These are phyloP conservation scores for Parauchenoglanis punctatus DNA, from an alignment of 2,797 vertebrate genomes.

Conservation along the genomic window DNA sequence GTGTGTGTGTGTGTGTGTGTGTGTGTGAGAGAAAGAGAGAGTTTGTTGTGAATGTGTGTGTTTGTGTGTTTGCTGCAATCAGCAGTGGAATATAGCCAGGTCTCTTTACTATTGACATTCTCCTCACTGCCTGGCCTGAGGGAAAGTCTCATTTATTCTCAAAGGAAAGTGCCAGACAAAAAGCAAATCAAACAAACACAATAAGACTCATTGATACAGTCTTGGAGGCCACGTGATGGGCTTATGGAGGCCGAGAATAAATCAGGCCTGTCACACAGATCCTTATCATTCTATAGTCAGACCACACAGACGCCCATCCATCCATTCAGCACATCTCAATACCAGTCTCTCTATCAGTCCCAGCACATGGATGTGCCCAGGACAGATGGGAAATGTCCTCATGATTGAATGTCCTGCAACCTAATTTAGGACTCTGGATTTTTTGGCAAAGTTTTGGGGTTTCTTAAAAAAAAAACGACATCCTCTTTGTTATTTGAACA, in stretches of 20 bases:
- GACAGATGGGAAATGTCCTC: conserved; percentile 32
- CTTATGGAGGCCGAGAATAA: conserved; percentile 68
- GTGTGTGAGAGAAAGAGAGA: background rate
- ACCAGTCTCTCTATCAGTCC: conserved; percentile 26
- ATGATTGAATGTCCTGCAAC: conserved; percentile 14
- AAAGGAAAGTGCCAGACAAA: conserved; percentile 73
- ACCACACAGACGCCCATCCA: conserved; percentile 59
- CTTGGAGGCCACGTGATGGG: conserved; percentile 67
- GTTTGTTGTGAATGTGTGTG: conserved; percentile 60
- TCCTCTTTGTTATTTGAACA: background rate
- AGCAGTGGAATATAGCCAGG: conserved; percentile 76
- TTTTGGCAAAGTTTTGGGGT: conserved; percentile 8
- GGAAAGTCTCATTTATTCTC: conserved; percentile 76
- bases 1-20: background rate
- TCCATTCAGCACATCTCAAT: conserved; percentile 51
- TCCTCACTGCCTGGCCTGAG: conserved; percentile 77
- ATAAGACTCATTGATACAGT: conserved; percentile 75
- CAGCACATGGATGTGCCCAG: background rate
- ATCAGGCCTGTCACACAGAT: conserved; percentile 73
- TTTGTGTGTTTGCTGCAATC: conserved; percentile 63
- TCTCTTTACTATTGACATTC: conserved; percentile 82
- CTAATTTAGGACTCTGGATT: conserved; percentile 26
- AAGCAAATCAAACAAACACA: conserved; percentile 78
- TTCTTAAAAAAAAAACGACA: conserved; percentile 1
- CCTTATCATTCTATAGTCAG: conserved; percentile 59